Evolutionary conservation across 35 echinoderm and acorn worm genomes (phyloP), one percentile per base, ranked within the genome.

Genomic region (Apostichopus japonicus): DNA sequence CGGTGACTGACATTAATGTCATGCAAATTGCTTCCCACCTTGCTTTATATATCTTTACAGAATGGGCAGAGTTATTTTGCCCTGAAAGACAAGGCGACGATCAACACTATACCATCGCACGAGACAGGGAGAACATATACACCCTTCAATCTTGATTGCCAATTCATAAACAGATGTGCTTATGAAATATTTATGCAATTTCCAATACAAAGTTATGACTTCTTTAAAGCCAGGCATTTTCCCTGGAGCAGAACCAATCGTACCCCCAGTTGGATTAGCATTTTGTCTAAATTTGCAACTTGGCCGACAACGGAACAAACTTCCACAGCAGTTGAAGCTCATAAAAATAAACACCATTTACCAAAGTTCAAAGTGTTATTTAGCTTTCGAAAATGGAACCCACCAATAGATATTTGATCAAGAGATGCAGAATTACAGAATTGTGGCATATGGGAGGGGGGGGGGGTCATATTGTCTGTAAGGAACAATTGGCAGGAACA

Each of bases 21-120:
- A 84, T 84, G 81, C 81, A 84, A 84, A 84, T 84, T 84, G 54
- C 81, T 84, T 84, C 14, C 81, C 81, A 84, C 81, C 81, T 84
- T 57, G 22, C 71, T 75, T 75, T 75, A 19, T 75, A 19, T 75
- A 61, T 13, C 13, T 61, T 61, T 61, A 61, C 57, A 61, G 57
- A 61, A 61, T 61, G 7, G 57, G 57, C 13, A 61, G 7, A 61
- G 57, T 61, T 10, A 7, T 23, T 75, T 75, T 75, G 71, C 71
- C 71, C 71, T 75, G 71, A 75, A 75, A 19, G 71, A 75, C 17
- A 19, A 23, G 21, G 14, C 15, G 22, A n/a, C 17, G 6, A 75
- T 24, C 57, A 61, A 6, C 57, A 61, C 33, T 44, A 44, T 44
- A 44, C 33, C 33, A 44, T 44, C 33, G 33, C 33, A 61, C 1